Evolutionary conservation across 2,113 vertebrate species (phyloP).

Genomic region (Sylvia atricapilla): DNA sequence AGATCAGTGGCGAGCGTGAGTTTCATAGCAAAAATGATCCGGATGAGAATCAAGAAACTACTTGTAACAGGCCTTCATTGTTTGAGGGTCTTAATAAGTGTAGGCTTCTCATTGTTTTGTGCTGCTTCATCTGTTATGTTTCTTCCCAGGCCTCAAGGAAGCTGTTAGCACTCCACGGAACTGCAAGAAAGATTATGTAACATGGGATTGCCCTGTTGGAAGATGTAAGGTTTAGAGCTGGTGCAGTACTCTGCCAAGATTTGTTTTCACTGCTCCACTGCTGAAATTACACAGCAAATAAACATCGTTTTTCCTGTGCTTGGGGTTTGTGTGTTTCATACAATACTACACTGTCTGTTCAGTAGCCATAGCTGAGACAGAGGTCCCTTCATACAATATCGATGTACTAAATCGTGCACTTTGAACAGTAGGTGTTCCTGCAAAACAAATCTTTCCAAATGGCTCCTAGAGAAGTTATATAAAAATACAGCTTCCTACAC

Average conservation of each 20-base stretch:
- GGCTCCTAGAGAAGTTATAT: not conserved
- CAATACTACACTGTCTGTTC: not conserved
- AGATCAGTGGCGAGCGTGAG: not conserved
- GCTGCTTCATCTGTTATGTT: not conserved
- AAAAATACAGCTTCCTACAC: conserved; percentile 38
- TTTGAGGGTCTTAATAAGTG: not conserved
- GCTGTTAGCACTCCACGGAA: not conserved
- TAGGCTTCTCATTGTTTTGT: not conserved
- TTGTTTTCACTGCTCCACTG: not conserved
- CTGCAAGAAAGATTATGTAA: not conserved
- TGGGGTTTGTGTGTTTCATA: not conserved
- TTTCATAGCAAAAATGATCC: not conserved
- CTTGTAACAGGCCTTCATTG: not conserved
- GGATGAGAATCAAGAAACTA: not conserved
- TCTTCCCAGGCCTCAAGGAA: not conserved
- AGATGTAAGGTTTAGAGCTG: not conserved
- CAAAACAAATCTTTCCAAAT: not conserved
- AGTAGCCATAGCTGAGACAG: not conserved
- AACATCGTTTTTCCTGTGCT: not conserved
- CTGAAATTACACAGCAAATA: not conserved
- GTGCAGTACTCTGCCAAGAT: not conserved
- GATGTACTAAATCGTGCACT: not conserved
- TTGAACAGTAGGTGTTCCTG: not conserved
- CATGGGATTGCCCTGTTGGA: not conserved
- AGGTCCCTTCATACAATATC: not conserved